Evolutionary conservation across 2,797 vertebrate species (phyloP), one percentile per base, ranked within the genome.

Genomic region (Phataginus tricuspis): DNA sequence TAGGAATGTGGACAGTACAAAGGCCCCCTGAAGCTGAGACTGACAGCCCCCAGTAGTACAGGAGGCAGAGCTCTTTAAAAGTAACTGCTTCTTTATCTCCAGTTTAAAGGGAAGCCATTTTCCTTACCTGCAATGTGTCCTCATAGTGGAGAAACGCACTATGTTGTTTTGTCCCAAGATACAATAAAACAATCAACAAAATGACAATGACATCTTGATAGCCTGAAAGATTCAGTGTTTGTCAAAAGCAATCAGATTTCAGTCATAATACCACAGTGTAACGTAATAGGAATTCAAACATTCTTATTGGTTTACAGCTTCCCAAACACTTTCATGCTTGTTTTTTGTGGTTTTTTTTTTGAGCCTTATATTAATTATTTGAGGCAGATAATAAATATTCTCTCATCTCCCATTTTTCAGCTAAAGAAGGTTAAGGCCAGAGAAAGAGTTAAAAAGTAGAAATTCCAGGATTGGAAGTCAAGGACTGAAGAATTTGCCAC

Each of bases 191-290:
- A 31, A 75, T 66, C 64, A n/a, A 86, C 11, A 78, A 64, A 72
- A 71, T 77, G 34, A 66, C 3, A 23, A 42, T 23, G 29, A 61
- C 42, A 37, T 39, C 31, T 23, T 37, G n/a, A 31, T 15, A 90
- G 25, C n/a, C n/a, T 66, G 37, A 66, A 71, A 71, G 15, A 45
- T 93, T 66, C 85, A 37, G 29, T 80, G 31, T 49, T 88, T 92
- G 31, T 95, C 87, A 95, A 68, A 93, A 95, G 39, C 49, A 90
- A 34, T 16, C 29, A 37, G 45, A 72, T 49, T 91, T 92, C 75
- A 94, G 34, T 75, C 27, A 69, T 64, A 39, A 63, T 29, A 63
- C 45, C 63, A 57, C 27, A 51, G n/a, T 88, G 5, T 63, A 51
- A 77, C 13, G 23, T 61, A 72, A 55, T 57, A 74, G 12, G 16